A percentile compares a stretch with the other conserved stretches of the same genome.
These are phyloP conservation scores for Galendromus occidentalis DNA, from an alignment of 1,140 invertebrate genomes.

Conservation along the genomic window DNA sequence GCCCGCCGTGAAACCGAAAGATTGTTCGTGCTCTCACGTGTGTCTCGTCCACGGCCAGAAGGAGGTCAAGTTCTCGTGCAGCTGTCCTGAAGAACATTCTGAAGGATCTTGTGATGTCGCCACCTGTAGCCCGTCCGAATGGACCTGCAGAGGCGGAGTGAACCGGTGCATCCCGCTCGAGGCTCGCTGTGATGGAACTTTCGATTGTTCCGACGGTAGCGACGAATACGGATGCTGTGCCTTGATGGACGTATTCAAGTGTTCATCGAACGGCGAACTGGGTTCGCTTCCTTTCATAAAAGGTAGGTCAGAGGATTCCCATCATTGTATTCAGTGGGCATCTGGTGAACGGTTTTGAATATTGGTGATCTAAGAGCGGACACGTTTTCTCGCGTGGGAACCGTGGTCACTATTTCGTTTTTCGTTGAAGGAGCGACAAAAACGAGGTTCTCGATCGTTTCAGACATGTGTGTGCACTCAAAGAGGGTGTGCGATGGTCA, in stretches of 20 bases:
- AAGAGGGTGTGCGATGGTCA: conserved; percentile 52
- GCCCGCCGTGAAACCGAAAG: not conserved
- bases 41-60: not conserved
- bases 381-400: too few species aligned
- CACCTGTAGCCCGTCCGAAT: conserved; percentile 8
- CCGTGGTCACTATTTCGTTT: too few species aligned
- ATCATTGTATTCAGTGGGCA: too few species aligned
- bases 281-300: too few species aligned
- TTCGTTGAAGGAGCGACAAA: too few species aligned
- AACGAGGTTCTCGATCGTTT: conserved; percentile 26
- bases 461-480: conserved; percentile 25
- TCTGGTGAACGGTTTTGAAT: too few species aligned
- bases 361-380: too few species aligned
- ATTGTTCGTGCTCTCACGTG: not conserved
- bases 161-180: conserved; percentile 46
- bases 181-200: conserved; percentile 21
- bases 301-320: too few species aligned
- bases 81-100: conserved; percentile 5
- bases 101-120: conserved; percentile 14
- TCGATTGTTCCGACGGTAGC: conserved; percentile 18
- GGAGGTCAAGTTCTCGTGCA: conserved; percentile 10
- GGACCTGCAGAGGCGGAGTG: conserved; percentile 36
- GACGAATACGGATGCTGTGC: conserved; percentile 18
- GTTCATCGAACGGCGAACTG: not conserved
- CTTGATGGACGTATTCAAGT: not conserved